Conservation (phyloP, 2,797 vertebrate species). For the Pagetopsis macropterus region DNA sequence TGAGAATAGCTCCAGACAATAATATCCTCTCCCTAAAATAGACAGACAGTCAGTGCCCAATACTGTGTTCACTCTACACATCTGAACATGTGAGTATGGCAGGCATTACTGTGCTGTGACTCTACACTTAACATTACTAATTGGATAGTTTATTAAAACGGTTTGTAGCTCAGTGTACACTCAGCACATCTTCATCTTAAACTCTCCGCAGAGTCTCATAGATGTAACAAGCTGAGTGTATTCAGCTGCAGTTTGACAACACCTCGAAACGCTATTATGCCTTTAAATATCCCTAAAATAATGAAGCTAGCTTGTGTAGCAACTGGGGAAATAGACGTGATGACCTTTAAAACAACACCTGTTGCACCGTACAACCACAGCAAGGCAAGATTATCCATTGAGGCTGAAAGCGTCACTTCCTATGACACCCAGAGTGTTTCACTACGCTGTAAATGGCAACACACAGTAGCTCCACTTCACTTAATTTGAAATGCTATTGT, state of each 20-base stretch:
- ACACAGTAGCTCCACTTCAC: slow-evolving; percentile 27
- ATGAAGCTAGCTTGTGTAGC: slow-evolving; percentile 33
- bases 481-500: slow-evolving; percentile 37
- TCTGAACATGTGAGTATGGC: slow-evolving; percentile 12
- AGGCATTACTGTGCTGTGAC: slow-evolving; percentile 20
- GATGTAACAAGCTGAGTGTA: slow-evolving; percentile 21
- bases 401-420: slow-evolving; percentile 58
- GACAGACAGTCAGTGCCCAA: slow-evolving; percentile 16
- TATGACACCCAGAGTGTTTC: slow-evolving; percentile 31
- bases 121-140: slow-evolving; percentile 22
- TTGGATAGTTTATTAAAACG: slow-evolving; percentile 37
- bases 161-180: slow-evolving; percentile 15
- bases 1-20: slow-evolving; percentile 5
- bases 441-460: slow-evolving; percentile 32
- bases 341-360: slow-evolving; percentile 74
- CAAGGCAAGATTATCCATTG: slow-evolving; percentile 54
- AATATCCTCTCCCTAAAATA: slow-evolving; percentile 34
- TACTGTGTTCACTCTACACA: slow-evolving; percentile 13
- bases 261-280: slow-evolving; percentile 47
- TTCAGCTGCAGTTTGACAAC: slow-evolving; percentile 36
- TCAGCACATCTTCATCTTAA: slow-evolving; percentile 21
- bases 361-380: slow-evolving; percentile 61
- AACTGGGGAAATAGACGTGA: slow-evolving; percentile 54
- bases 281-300: slow-evolving; percentile 58
- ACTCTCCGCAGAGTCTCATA: slow-evolving; percentile 25